Conservation (phyloP, 2,888 invertebrate genomes). For the Eumerus sabulonum region DNA sequence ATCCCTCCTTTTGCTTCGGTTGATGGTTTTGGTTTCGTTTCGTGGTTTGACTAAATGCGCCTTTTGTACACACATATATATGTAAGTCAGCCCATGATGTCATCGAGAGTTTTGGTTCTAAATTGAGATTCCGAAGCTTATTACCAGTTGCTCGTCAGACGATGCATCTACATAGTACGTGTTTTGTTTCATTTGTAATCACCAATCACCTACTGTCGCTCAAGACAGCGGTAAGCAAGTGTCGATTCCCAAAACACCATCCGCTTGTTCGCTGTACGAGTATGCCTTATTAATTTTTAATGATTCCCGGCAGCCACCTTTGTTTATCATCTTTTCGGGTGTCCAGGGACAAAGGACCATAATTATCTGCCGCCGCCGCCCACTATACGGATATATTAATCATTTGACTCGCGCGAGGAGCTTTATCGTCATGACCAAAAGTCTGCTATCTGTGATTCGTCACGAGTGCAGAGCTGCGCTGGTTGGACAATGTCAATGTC, state of each 20-base stretch:
- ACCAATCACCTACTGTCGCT: conserved; percentile 35
- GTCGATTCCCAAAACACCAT: conserved; percentile 19
- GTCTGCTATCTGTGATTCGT: conserved; percentile 11
- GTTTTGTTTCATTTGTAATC: conserved; percentile 37
- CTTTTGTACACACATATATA: neutral
- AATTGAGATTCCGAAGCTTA: conserved; percentile 25
- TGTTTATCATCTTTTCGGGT: conserved; percentile 26
- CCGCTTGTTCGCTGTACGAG: conserved; percentile 34
- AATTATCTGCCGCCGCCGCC: conserved; percentile 59
- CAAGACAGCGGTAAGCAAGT: too few species aligned
- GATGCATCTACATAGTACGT: conserved; percentile 11
- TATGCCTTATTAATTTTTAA: conserved; percentile 54
- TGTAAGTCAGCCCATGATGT: conserved; percentile 43
- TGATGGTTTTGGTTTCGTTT: conserved; percentile 34
- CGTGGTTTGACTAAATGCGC: conserved; percentile 16
- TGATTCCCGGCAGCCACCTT: conserved; percentile 31
- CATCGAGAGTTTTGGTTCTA: conserved; percentile 47
- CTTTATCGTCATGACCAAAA: conserved; percentile 6
- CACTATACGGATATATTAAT: conserved; percentile 29
- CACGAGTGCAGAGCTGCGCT: conserved; percentile 35
- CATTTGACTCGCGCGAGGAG: conserved; percentile 2
- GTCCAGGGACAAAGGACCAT: conserved; percentile 58
- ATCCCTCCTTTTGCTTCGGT: too few species aligned
- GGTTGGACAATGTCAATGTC: conserved; percentile 60
- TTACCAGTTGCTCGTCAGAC: conserved; percentile 40